Base-by-base conservation (phyloP, 2,888 invertebrate genomes). In the Ephialtes manifestator region DNA sequence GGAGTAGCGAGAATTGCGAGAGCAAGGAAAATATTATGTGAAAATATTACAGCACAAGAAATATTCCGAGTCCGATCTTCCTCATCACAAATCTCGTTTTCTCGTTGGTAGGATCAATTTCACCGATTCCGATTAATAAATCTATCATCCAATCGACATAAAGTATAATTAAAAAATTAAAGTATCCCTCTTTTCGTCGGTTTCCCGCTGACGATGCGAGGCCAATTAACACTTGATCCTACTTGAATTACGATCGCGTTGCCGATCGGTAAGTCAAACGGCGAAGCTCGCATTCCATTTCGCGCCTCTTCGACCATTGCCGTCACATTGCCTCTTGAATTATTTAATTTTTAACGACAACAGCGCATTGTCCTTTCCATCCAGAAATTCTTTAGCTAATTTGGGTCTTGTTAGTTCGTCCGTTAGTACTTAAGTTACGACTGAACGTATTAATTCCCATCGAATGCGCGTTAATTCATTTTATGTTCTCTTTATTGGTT, bases 151-250 rank as follows among this genome's bases (percentile, higher is more conserved):
- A 58, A 13, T 46, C 18, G 43, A 20, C 35, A 70, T 60, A 31
- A 63, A 65, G 46, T 60, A 63, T n/a, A 67, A 78, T 51, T 31
- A 67, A 83, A 83, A 78, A n/a, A n/a, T n/a, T n/a, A n/a, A n/a
- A n/a, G n/a, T n/a, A n/a, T n/a, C n/a, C n/a, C n/a, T n/a, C n/a
- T n/a, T n/a, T n/a, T 88, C 86, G 70, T 46, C 86, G 81, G 78
- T 82, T 86, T 87, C 87, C 88, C 86, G 46, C 75, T 75, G 83
- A 76, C 71, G 51, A 80, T 51, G 89, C 89, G 89, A 90, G 90
- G 90, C 91, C 90, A 91, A 92, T 91, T 92, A 91, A 84, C 89
- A 92, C 90, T 92, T 92, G 92, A 91, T 91, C 90, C 89, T 89
- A 83, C 88, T 89, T 88, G 90, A 91, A 91, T 92, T 91, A 91